Base-by-base conservation (phyloP, 2,888 invertebrate genomes). In the Ochropleura leucogaster region DNA sequence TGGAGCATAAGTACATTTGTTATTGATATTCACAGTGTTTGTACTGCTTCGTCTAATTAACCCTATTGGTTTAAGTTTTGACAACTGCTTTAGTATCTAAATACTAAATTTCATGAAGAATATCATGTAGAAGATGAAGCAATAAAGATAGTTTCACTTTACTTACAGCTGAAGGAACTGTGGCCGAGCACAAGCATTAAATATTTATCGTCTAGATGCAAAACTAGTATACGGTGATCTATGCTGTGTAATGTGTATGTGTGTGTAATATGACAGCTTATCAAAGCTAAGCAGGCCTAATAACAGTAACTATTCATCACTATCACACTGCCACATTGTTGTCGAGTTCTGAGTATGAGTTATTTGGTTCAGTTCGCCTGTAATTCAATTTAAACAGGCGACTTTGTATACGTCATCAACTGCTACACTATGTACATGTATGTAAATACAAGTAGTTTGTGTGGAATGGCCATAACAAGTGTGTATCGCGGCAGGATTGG, bases 381-480 rank as follows among this genome's bases (percentile, higher is more conserved):
- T 84, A 87, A 85, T 87, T 78, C 47, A 84, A 87, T 87, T 87
- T 79, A 64, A 77, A 74, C 60, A 67, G 66, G 59, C 59, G 66
- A 66, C 75, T 74, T 72, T 78, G 74, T 74, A 47, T 71, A 70
- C 71, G 70, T 66, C 74, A 65, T 55, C 49, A 62, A 68, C 59
- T 40, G 60, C 70, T 72, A 72, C 70, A 68, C 65, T 68, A 68
- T 65, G 74, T 71, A 77, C 60, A 73, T 64, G 71, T 72, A 83
- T 76, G 74, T 86, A 76, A 79, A 86, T 85, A 86, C 79, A 77
- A 79, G 60, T 57, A 53, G 65, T 78, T 77, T 68, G 66, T 74
- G 66, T 69, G 70, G 87, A 85, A 88, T 90, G 89, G 89, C 89
- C 88, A 90, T 88, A 89, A 91, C 87, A 89, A 88, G 88, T 85